Conservation (phyloP, 2,113 vertebrate genomes). For the Aviceda subcristata region DNA sequence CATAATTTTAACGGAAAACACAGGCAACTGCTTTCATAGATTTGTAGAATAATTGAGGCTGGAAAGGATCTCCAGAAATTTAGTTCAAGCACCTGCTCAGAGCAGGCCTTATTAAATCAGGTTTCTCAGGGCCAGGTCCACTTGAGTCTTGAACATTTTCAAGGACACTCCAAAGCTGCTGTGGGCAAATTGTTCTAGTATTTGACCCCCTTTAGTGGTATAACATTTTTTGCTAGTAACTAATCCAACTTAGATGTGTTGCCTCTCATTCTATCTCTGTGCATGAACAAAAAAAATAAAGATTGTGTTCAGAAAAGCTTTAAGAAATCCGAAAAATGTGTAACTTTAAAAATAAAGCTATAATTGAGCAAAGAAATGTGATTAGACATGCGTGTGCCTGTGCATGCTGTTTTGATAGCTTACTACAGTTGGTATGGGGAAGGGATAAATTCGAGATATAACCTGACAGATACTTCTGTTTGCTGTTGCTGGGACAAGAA, state of each 20-base stretch:
- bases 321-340: not conserved
- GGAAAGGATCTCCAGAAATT: not conserved
- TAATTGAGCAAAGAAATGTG: not conserved
- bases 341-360: not conserved
- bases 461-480: not conserved
- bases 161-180: not conserved
- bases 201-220: not conserved
- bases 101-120: not conserved
- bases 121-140: not conserved
- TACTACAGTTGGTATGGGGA: not conserved
- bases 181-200: not conserved
- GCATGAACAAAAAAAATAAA: accelerated
- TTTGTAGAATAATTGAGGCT: not conserved
- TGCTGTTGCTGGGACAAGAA: not conserved
- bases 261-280: not conserved
- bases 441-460: not conserved
- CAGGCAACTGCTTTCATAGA: not conserved
- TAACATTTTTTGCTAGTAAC: not conserved
- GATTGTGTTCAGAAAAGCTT: not conserved
- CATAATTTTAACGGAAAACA: not conserved
- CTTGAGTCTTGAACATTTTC: not conserved
- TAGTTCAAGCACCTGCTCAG: not conserved
- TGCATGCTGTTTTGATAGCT: not conserved
- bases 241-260: not conserved
- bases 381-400: not conserved